phyloP scores from a whole-genome alignment of 2,888 invertebrate genomes.

The Synanthedon formicaeformis region DNA sequence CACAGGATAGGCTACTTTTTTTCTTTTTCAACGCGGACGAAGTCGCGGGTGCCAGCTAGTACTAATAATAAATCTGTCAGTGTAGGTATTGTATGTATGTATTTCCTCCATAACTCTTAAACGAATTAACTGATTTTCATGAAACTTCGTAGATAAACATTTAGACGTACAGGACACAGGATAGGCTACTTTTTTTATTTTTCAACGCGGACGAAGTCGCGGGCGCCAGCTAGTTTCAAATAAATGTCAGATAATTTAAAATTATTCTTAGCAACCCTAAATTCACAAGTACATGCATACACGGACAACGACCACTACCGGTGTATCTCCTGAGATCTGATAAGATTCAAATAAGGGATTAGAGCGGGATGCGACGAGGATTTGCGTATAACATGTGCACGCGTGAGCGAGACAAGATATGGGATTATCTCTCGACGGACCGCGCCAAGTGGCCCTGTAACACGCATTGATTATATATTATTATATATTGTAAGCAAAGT shows the following conservation, averaged over 20 bases:
- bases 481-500: too few species aligned
- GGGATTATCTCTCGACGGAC: constrained; percentile 64
- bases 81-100: too few species aligned
- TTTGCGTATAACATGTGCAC: constrained; percentile 42
- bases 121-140: too few species aligned
- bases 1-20: too few species aligned
- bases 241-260: not conserved
- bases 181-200: too few species aligned
- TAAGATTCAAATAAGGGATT: constrained; percentile 73
- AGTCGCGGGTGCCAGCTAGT: too few species aligned
- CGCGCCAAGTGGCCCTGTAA: constrained; percentile 47
- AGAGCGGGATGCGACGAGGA: constrained; percentile 57
- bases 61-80: too few species aligned
- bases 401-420: constrained; percentile 42
- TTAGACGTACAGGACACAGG: too few species aligned
- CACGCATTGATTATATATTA: constrained; percentile 17
- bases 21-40: too few species aligned
- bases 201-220: too few species aligned
- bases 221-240: not conserved
- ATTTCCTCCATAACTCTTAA: too few species aligned
- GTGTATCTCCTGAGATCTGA: constrained; percentile 69
- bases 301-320: constrained; percentile 51
- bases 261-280: constrained; percentile 13
- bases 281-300: constrained; percentile 48
- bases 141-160: too few species aligned